Evolutionary conservation across 1,140 invertebrate species (phyloP).

Genomic region (Microplitis demolitor): DNA sequence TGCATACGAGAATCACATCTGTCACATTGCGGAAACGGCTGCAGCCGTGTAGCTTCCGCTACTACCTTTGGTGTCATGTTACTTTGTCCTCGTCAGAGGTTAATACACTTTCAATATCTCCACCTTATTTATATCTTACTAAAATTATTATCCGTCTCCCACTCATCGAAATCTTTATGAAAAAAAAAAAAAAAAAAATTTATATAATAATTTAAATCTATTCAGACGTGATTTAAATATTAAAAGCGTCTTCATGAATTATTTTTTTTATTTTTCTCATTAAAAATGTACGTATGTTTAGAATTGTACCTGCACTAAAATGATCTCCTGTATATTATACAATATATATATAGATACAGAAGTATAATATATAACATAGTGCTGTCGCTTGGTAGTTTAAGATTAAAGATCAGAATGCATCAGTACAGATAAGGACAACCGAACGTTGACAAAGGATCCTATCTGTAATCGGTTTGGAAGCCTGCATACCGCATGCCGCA

Average conservation of each 20-base stretch:
- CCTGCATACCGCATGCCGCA: slow-evolving; percentile 36
- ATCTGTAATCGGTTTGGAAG: slow-evolving; percentile 50
- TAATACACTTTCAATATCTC: slow-evolving; percentile 35
- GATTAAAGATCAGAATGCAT: slow-evolving; percentile 47
- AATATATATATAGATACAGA: neutral
- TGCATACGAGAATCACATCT: slow-evolving; percentile 42
- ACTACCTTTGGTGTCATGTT: slow-evolving; percentile 40
- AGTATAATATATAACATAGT: neutral
- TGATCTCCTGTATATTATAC: too few relatives aligned
- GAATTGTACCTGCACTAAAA: too few relatives aligned
- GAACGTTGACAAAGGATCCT: slow-evolving; percentile 50
- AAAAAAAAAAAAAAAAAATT: too few relatives aligned
- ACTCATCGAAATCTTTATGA: too few relatives aligned
- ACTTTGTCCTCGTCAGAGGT: slow-evolving; percentile 32
- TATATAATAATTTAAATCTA: too few relatives aligned
- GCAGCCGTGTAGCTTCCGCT: slow-evolving; percentile 47
- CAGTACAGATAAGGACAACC: slow-evolving; percentile 41
- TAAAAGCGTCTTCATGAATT: too few relatives aligned
- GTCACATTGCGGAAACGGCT: slow-evolving; percentile 50
- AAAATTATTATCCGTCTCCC: too few relatives aligned
- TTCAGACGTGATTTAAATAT: too few relatives aligned
- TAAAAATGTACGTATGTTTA: too few relatives aligned
- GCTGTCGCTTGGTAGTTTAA: neutral
- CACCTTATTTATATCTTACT: neutral
- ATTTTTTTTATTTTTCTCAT: too few relatives aligned